A percentile compares a stretch with the other conserved stretches of the same genome.
phyloP scores from a whole-genome alignment of 2,888 invertebrate species.

The Tiliacea aurago region DNA sequence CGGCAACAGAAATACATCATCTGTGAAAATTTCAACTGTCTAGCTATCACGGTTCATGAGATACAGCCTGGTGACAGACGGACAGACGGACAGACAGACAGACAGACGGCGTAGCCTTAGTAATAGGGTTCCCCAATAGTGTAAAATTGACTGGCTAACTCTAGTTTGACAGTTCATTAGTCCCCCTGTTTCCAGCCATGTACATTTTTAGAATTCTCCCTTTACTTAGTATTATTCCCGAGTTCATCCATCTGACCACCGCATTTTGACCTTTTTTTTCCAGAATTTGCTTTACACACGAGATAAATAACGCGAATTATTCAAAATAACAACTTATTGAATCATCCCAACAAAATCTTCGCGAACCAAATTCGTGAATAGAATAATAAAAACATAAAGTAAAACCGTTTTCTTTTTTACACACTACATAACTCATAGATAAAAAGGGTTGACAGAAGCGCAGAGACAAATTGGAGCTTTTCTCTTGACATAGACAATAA shows the following conservation, averaged over 20 bases:
- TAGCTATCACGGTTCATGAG: no score
- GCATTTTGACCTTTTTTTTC: background rate
- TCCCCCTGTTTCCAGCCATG: background rate
- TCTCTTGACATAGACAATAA: conserved; percentile 80
- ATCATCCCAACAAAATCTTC: conserved; percentile 32
- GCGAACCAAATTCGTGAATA: conserved; percentile 35
- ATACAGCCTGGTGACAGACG: no score
- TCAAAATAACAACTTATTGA: conserved; percentile 40
- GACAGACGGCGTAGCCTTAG: no score
- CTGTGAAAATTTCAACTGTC: no score
- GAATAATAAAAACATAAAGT: conserved; percentile 49
- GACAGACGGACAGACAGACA: no score
- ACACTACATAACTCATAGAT: conserved; percentile 72
- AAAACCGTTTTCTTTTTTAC: conserved; percentile 42
- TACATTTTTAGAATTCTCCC: background rate
- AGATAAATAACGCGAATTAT: conserved; percentile 19
- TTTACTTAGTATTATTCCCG: no score
- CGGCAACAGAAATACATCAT: no score
- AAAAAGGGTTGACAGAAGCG: conserved; percentile 78
- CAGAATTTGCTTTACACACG: conserved; percentile 4
- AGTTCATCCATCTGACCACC: background rate
- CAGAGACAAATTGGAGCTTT: conserved; percentile 80
- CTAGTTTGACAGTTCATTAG: conserved; percentile 4
- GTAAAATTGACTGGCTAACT: background rate
- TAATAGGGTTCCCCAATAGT: no score